A percentile compares a stretch with the other conserved stretches of the same genome.
Evolutionary conservation across 2,888 invertebrate species (phyloP).

Genomic region (Leptothorax acervorum): DNA sequence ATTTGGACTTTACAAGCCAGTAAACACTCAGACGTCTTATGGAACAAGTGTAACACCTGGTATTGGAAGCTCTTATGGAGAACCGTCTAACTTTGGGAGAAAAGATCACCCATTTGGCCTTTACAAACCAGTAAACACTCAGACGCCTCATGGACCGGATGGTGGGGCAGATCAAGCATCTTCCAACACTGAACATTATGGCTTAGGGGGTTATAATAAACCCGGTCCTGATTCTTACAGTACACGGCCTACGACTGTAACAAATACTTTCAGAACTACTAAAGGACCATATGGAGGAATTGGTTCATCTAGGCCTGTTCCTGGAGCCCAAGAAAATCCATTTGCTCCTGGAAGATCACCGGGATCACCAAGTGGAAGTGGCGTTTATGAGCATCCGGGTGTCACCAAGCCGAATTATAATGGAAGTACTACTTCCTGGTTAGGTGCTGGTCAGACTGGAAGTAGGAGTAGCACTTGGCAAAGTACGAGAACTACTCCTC

Average conservation of each 20-base stretch:
- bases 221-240: background rate
- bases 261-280: constrained; percentile 21
- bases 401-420: constrained; percentile 6
- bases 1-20: constrained; percentile 5
- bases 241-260: background rate
- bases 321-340: background rate
- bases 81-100: background rate
- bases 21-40: background rate
- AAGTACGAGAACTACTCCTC: background rate
- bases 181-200: background rate
- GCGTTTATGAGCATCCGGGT: background rate
- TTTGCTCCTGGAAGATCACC: constrained; percentile 2
- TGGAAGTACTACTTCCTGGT: background rate
- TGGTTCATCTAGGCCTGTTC: background rate
- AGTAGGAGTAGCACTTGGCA: background rate
- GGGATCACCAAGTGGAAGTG: background rate
- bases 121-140: background rate
- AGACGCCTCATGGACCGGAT: background rate
- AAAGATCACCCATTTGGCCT: constrained; percentile 26
- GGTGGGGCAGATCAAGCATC: background rate
- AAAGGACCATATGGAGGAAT: constrained; percentile 1
- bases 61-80: background rate
- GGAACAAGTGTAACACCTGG: background rate
- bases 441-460: constrained; percentile 7
- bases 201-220: no score